Evolutionary conservation across 2,888 invertebrate genomes (phyloP), one percentile per base, ranked within the genome.

Genomic region (Coelogynopora nodosa): DNA sequence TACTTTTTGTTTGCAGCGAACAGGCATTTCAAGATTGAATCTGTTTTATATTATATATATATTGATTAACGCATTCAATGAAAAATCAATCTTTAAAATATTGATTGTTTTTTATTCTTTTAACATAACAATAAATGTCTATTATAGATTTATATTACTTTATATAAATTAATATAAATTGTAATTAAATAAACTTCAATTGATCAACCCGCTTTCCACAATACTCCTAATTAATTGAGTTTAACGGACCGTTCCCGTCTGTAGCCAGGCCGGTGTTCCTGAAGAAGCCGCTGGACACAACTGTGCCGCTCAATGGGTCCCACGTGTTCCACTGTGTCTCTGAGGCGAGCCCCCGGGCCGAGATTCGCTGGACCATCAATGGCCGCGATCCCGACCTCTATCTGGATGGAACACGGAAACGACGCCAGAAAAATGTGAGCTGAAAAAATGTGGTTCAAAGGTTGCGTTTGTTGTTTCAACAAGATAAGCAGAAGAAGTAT

Each of bases 351-450:
- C 98, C 98, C 0, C 94, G 95, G 88, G 97, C 98, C 0, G 94
- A 95, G 90, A 96, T 98, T 89, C 94, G 95, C 89, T 98, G 97
- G 97, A 96, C 97, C 88, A 95, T 96, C 92, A 98, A 98, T 92
- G 97, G 97, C 84, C 23, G 28, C 84, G 85, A 84, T 30, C 31
- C 84, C 18, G 18, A 5, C 5, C 84, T n/a, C 10, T 86, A 86
- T 85, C 84, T 86, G 18, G 84, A 86, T 85, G 86, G 86, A 10
- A n/a, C 13, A 84, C 85, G 84, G 18, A 86, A 86, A 86, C 10
- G 84, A 23, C 5, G 28, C 10, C n/a, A 30, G 5, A 84, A 84
- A 23, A 28, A 84, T 31, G 86, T 86, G 94, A 85, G 95, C 95
- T 74, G n/a, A n/a, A n/a, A n/a, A n/a, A n/a, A n/a, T n/a, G n/a